Evolutionary conservation across 2,888 invertebrate species (phyloP), one percentile per base, ranked within the genome.

Genomic region (Pollenia amentaria): DNA sequence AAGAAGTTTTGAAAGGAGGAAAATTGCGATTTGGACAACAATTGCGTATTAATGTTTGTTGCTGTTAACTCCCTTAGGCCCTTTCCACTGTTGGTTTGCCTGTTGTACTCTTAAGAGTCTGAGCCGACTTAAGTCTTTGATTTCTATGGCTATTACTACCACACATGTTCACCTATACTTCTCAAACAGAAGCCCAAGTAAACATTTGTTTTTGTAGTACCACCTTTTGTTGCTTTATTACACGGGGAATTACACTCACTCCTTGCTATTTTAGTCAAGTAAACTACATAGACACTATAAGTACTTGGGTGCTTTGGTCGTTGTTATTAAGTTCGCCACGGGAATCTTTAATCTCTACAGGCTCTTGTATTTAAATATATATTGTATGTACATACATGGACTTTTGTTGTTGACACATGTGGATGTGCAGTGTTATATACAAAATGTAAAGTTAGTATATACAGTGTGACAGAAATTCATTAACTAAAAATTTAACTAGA

Each of bases 291-390:
- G 14, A 21, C 62, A 55, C 14, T 64, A 51, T 18, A 53, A 44
- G 29, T 46, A 38, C 42, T 48, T 78, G 77, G 70, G 44, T 62
- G 73, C 69, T 72, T 53, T 78, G 76, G 83, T 85, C 84, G 90
- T 91, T 92, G 91, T 92, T 92, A 92, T 93, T 91, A 92, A 92
- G 91, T 92, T 93, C 93, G 89, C 93, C 92, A 91, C 93, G 90
- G 92, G 93, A 92, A 92, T 91, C 92, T 91, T 92, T 92, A 93
- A 93, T 92, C 92, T 92, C 87, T 77, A 83, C 57, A 79, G 83
- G 73, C 76, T 85, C 69, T 80, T 78, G 21, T 67, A 70, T 84
- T 80, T 76, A 67, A 16, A 11, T 40, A 48, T 53, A n/a, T 46
- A 46, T 60, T 29, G 62, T 42, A 64, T 16, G 44, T 62, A 48